Evolutionary conservation across 2,888 invertebrate species (phyloP), one percentile per base, ranked within the genome.

Genomic region (Gymnocheta viridis): DNA sequence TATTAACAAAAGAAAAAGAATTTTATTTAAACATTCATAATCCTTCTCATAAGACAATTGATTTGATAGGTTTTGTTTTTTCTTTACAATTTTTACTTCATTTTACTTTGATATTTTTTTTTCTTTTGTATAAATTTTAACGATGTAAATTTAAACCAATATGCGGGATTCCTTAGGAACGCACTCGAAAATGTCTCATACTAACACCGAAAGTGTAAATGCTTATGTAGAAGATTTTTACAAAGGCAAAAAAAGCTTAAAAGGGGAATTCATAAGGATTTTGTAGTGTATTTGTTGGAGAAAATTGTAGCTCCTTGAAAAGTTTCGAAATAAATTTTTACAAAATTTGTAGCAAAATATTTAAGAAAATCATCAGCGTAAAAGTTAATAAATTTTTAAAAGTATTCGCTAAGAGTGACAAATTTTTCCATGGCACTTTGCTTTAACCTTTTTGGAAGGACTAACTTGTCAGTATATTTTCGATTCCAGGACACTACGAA

Each of bases 71-170:
- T 47, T 44, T 27, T 78, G 5, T n/a, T 12, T 14, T 22, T 76
- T 67, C 49, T 67, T 49, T 19, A 41, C 72, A 17, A 56, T 64
- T 72, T 58, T 29, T 47, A 10, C n/a, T 54, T 44, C 7, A 41
- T 19, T 49, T 49, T 22, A 14, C 19, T 51, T 54, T 29, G 17
- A n/a, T 19, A 27, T 38, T 60, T 58, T 60, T 38, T 54, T 27
- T 38, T 51, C 51, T 24, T 67, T 27, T 32, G 14, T 22, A 41
- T 64, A 38, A 64, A 64, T 64, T 54, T 44, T 54, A 72, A 67
- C 66, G 66, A 77, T 81, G 83, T 81, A 87, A 87, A 85, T 85
- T 85, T 85, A 88, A 87, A 88, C 86, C 86, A 17, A 86, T 82
- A 88, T 88, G 87, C 86, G 87, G 86, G 86, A 77, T 69, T 76